These are phyloP conservation scores for Gorsachius goisagi DNA, from an alignment of 2,113 vertebrate genomes.

Conservation along the genomic window DNA sequence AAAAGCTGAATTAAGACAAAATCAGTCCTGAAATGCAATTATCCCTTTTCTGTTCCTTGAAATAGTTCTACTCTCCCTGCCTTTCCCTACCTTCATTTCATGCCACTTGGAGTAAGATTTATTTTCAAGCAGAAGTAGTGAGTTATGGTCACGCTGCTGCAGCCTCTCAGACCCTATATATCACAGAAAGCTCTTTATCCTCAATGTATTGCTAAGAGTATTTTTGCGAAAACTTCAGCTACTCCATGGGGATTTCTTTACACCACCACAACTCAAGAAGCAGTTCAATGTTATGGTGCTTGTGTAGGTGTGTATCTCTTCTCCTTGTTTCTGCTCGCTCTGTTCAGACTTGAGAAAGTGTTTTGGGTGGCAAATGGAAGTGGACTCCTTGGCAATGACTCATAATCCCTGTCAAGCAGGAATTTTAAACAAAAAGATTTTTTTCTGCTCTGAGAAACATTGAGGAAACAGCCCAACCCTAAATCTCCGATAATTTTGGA, in stretches of 20 bases:
- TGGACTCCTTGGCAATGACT: background rate
- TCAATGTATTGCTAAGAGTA: background rate
- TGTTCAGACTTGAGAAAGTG: background rate
- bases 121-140: constrained; percentile 17
- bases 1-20: constrained; percentile 42
- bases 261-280: background rate
- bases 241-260: constrained; percentile 17
- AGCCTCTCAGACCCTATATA: constrained; percentile 18
- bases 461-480: background rate
- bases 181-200: constrained; percentile 51
- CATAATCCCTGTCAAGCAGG: background rate
- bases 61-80: background rate
- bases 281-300: background rate
- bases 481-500: background rate
- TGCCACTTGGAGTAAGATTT: constrained; percentile 51
- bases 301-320: background rate
- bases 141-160: constrained; percentile 7
- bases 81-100: constrained; percentile 30
- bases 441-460: background rate
- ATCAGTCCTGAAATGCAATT: background rate
- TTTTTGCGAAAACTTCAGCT: constrained; percentile 31
- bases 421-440: background rate
- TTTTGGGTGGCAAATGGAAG: background rate
- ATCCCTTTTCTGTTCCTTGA: background rate
- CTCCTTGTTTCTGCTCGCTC: background rate